A percentile compares a stretch with the other conserved stretches of the same genome.
These are phyloP conservation scores for Gobiocypris rarus DNA, from an alignment of 2,113 vertebrate species.

Conservation along the genomic window DNA sequence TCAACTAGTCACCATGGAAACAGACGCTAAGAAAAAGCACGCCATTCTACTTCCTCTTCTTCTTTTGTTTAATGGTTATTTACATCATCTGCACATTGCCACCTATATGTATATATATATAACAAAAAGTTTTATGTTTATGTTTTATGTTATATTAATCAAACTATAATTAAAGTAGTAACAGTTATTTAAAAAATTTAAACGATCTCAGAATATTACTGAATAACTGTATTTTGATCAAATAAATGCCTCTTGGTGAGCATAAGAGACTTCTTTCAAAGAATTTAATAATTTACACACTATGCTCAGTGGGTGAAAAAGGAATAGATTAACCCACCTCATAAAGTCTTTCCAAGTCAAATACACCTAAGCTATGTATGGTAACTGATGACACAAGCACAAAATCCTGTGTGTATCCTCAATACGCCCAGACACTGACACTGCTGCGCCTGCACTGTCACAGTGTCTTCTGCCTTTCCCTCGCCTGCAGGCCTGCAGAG, in stretches of 20 bases:
- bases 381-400: slow-evolving; percentile 51
- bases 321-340: neutral
- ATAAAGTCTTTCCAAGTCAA: slow-evolving; percentile 7
- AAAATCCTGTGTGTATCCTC: slow-evolving; percentile 37
- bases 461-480: neutral
- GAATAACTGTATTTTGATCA: neutral
- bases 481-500: slow-evolving; percentile 7
- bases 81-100: too few species aligned
- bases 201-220: too few species aligned
- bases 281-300: neutral
- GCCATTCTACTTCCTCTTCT: too few species aligned
- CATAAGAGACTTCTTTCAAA: neutral
- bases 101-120: too few species aligned
- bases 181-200: too few species aligned
- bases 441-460: slow-evolving; percentile 5
- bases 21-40: too few species aligned
- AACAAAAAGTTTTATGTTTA: too few species aligned
- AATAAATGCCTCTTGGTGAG: neutral
- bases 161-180: too few species aligned
- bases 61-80: too few species aligned
- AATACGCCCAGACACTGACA: slow-evolving; percentile 9
- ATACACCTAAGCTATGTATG: neutral
- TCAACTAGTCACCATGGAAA: too few species aligned
- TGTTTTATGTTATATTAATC: too few species aligned
- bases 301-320: neutral